Percentiles rank a stretch among this genome's conserved stretches.
Evolutionary conservation across 2,797 vertebrate species (phyloP).

Genomic region (Gambelia wislizenii): DNA sequence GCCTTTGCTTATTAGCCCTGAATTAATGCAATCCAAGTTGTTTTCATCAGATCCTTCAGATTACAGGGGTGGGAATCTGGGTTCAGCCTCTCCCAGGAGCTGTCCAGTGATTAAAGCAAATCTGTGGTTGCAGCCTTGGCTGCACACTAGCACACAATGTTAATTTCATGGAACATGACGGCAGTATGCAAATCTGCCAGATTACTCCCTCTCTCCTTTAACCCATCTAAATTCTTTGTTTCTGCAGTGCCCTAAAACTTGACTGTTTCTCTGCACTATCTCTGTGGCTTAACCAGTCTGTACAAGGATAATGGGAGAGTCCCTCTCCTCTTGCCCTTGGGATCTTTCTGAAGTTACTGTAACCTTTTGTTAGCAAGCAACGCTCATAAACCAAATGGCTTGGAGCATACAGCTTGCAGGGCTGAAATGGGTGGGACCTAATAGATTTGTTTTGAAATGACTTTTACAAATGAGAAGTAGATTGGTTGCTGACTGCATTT

Average conservation of each 20-base stretch:
- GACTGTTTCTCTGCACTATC: conserved; percentile 62
- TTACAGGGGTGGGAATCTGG: conserved; percentile 73
- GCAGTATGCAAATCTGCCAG: conserved; percentile 55
- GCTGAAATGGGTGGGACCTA: background rate
- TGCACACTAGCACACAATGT: conserved; percentile 73
- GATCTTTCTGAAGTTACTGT: conserved; percentile 44
- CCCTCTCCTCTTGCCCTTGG: conserved; percentile 37
- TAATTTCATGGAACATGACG: conserved; percentile 71
- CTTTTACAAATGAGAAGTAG: conserved; percentile 45
- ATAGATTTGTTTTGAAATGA: conserved; percentile 50
- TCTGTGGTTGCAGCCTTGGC: conserved; percentile 67
- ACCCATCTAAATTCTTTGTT: conserved; percentile 9
- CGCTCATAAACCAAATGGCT: conserved; percentile 19
- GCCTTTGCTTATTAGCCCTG: conserved; percentile 67
- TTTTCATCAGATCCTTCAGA: conserved; percentile 78
- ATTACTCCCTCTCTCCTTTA: conserved; percentile 48
- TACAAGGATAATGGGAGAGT: conserved; percentile 46
- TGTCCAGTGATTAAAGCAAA: conserved; percentile 78
- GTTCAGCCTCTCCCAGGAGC: conserved; percentile 70
- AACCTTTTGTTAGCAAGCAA: conserved; percentile 16
- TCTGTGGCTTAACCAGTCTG: conserved; percentile 54
- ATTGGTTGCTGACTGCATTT: conserved; percentile 46
- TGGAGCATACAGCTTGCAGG: background rate
- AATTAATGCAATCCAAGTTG: conserved; percentile 76
- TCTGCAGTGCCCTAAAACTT: conserved; percentile 53